These are phyloP conservation scores for Euura saliciscinereae DNA, from an alignment of 1,140 invertebrate species.

Conservation along the genomic window DNA sequence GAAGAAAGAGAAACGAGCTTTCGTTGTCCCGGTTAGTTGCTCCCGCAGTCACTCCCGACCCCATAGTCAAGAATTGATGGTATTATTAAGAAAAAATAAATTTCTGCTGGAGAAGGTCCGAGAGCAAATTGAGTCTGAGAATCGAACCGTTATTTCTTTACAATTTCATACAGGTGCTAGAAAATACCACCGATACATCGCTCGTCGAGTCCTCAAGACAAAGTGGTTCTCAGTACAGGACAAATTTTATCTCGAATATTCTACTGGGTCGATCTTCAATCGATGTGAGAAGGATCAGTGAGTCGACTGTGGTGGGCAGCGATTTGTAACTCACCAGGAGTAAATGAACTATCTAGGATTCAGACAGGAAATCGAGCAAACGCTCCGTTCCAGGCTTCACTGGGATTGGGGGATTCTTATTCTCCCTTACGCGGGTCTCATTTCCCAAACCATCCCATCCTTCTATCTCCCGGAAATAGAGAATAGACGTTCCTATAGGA, in stretches of 20 bases:
- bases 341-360: neutral
- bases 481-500: constrained; percentile 1
- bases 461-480: neutral
- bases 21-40: constrained; percentile 4
- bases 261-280: neutral
- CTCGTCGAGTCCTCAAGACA: too few relatives aligned
- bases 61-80: neutral
- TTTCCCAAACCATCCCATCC: neutral
- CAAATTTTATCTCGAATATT: too few relatives aligned
- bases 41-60: neutral
- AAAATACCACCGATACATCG: too few relatives aligned
- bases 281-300: neutral
- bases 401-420: neutral
- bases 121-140: neutral
- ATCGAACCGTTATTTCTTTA: neutral
- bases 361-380: neutral
- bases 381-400: neutral
- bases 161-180: neutral
- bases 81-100: neutral
- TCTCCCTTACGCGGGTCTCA: neutral
- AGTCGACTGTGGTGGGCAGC: constrained; percentile 2
- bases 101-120: neutral
- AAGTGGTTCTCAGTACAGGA: too few relatives aligned
- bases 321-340: neutral
- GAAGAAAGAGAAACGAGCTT: neutral